phyloP scores from a whole-genome alignment of 2,888 invertebrate genomes.

The Caenorhabditis uteleia region DNA sequence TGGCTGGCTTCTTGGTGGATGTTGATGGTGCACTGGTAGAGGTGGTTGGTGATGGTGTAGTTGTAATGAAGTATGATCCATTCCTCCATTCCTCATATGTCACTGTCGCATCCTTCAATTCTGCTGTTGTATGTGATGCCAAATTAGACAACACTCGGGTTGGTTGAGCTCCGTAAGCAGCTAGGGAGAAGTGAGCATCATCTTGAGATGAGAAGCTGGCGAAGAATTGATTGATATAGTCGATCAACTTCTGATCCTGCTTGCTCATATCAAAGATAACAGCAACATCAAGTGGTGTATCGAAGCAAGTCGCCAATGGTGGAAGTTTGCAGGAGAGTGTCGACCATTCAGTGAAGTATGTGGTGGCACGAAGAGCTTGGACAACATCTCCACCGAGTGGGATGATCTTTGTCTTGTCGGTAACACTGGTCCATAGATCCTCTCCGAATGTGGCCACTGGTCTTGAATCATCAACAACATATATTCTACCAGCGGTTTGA shows the following conservation, averaged over 20 bases:
- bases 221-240: constrained; percentile 24
- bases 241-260: constrained; percentile 18
- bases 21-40: constrained; percentile 18
- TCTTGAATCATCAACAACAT: constrained; percentile 31
- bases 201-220: constrained; percentile 16
- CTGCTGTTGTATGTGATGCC: constrained; percentile 11
- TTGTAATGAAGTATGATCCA: constrained; percentile 23
- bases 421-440: constrained; percentile 33
- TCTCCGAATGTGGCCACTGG: constrained; percentile 9
- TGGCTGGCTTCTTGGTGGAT: neutral
- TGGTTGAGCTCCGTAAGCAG: constrained; percentile 25
- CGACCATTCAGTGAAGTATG: constrained; percentile 22
- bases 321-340: constrained; percentile 26
- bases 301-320: constrained; percentile 13
- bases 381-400: neutral
- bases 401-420: constrained; percentile 2
- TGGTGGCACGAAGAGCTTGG: neutral
- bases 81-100: constrained; percentile 27
- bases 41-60: constrained; percentile 1
- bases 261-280: constrained; percentile 24
- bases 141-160: constrained; percentile 13
- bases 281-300: constrained; percentile 30
- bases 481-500: constrained; percentile 21
- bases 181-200: constrained; percentile 27
- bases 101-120: constrained; percentile 11